A percentile compares a stretch with the other conserved stretches of the same genome.
Conservation (phyloP, 2,888 invertebrate genomes). For the Synergus laeviventris region DNA sequence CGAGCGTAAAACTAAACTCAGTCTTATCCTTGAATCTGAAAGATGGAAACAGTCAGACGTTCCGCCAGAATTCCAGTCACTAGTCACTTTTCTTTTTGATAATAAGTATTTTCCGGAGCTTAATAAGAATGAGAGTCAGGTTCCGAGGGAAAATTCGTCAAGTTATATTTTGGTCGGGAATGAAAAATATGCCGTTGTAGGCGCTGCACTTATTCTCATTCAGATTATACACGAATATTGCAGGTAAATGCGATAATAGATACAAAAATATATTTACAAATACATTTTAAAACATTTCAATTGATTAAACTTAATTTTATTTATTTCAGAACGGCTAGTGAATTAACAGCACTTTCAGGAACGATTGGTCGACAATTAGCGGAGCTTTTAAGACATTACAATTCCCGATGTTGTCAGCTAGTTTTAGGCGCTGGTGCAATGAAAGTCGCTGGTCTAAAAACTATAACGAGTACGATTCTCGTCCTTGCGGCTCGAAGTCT, state of each 20-base stretch:
- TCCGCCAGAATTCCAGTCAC: constrained; percentile 90
- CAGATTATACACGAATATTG: constrained; percentile 96
- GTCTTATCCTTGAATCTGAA: constrained; percentile 91
- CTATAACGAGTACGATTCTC: constrained; percentile 95
- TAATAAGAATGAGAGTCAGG: constrained; percentile 68
- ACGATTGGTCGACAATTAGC: constrained; percentile 90
- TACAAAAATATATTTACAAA: not conserved
- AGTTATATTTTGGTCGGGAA: constrained; percentile 80
- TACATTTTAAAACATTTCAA: not conserved
- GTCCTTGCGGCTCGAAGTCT: constrained; percentile 90
- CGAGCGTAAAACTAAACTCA: constrained; percentile 90
- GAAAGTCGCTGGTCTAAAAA: constrained; percentile 94
- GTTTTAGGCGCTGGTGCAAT: constrained; percentile 98
- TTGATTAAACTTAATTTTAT: not conserved
- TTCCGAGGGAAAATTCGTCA: constrained; percentile 64
- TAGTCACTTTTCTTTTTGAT: constrained; percentile 79
- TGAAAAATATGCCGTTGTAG: constrained; percentile 86
- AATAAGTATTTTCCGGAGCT: constrained; percentile 77
- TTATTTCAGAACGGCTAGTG: constrained; percentile 68
- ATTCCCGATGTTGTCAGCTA: constrained; percentile 93
- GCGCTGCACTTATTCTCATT: constrained; percentile 90
- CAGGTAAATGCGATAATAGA: constrained; percentile 72
- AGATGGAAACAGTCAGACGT: constrained; percentile 96
- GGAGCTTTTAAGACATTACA: constrained; percentile 92
- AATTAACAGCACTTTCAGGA: constrained; percentile 87